Conservation (phyloP, 2,888 invertebrate species). For the Adineta ricciae region DNA sequence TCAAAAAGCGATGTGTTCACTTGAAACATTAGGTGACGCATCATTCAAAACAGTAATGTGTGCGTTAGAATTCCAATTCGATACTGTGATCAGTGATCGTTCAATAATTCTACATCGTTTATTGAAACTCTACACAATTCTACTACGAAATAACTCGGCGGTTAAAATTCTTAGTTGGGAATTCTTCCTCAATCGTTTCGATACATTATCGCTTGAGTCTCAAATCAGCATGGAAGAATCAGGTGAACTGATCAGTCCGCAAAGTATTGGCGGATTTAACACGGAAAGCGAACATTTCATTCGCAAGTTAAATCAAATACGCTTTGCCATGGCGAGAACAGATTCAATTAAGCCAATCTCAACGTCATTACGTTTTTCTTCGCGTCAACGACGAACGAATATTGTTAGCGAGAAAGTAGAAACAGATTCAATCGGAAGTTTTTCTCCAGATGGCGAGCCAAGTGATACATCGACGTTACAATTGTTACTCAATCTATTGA, state of each 20-base stretch:
- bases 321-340: constrained; percentile 9
- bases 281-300: constrained; percentile 22
- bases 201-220: constrained; percentile 84
- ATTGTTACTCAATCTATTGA: constrained; percentile 79
- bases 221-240: constrained; percentile 66
- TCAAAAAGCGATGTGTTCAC: constrained; percentile 77
- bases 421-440: constrained; percentile 15
- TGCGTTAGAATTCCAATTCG: constrained; percentile 83
- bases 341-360: constrained; percentile 4
- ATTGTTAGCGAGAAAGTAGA: neutral
- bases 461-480: constrained; percentile 89
- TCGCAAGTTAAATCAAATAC: constrained; percentile 20
- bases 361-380: neutral
- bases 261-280: constrained; percentile 56
- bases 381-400: neutral
- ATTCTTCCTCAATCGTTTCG: constrained; percentile 90
- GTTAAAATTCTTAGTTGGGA: constrained; percentile 81
- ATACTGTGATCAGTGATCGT: constrained; percentile 85
- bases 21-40: constrained; percentile 81
- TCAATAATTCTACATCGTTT: constrained; percentile 89
- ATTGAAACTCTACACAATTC: constrained; percentile 81
- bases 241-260: constrained; percentile 70
- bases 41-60: constrained; percentile 63
- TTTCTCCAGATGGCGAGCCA: constrained; percentile 76
- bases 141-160: constrained; percentile 59